These are phyloP conservation scores for Cololabis saira DNA, from an alignment of 2,113 vertebrate species.

Conservation along the genomic window DNA sequence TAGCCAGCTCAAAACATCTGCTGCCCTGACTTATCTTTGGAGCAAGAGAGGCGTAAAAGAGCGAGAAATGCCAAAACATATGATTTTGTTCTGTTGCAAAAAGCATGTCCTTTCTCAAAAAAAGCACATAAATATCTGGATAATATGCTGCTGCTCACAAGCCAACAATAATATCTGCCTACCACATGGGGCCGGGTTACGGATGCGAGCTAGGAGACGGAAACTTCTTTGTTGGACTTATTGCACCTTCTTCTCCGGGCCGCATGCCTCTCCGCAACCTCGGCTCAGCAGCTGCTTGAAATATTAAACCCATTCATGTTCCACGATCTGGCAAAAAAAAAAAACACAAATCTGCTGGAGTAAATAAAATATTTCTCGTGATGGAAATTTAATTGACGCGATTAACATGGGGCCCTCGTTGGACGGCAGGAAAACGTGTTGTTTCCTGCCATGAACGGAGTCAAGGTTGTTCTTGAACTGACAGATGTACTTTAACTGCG, in stretches of 20 bases:
- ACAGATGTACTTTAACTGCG: constrained; percentile 63
- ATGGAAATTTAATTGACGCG: constrained; percentile 52
- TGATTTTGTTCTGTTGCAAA: constrained; percentile 64
- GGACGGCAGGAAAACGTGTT: constrained; percentile 30
- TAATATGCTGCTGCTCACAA: constrained; percentile 54
- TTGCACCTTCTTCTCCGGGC: constrained; percentile 63
- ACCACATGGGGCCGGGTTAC: constrained; percentile 81
- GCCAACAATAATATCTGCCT: constrained; percentile 83
- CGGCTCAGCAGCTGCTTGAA: constrained; percentile 41
- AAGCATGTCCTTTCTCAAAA: constrained; percentile 58
- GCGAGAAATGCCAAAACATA: constrained; percentile 60
- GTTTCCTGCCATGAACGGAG: constrained; percentile 49
- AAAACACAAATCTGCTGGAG: background rate
- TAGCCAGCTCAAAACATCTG: constrained; percentile 67
- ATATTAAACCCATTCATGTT: constrained; percentile 40
- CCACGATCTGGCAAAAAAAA: background rate
- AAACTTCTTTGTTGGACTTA: constrained; percentile 81
- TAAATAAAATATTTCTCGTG: constrained; percentile 39
- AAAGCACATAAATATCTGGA: constrained; percentile 80
- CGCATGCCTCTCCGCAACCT: constrained; percentile 45
- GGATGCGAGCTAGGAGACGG: constrained; percentile 68
- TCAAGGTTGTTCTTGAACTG: constrained; percentile 44
- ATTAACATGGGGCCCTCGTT: constrained; percentile 41
- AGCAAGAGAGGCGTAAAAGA: constrained; percentile 25
- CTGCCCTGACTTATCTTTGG: constrained; percentile 61